Conservation (phyloP, 2,797 vertebrate species). For the Perodicticus potto region DNA sequence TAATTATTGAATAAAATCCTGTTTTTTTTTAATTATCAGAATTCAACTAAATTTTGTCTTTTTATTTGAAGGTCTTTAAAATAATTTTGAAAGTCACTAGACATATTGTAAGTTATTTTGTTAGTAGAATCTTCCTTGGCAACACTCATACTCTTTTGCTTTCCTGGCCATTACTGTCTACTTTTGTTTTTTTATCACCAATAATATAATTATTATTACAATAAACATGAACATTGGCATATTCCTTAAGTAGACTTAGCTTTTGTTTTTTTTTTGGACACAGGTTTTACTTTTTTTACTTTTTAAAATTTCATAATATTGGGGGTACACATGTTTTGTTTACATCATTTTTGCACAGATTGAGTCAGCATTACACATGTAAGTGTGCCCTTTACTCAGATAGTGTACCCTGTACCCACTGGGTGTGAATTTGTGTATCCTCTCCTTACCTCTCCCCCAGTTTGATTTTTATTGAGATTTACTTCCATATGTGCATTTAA, state of each 20-base stretch:
- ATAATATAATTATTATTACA: not conserved
- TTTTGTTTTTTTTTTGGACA: not conserved
- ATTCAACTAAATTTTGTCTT: constrained; percentile 20
- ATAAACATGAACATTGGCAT: not conserved
- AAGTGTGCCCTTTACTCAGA: no score
- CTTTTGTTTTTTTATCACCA: constrained; percentile 28
- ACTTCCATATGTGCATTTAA: no score
- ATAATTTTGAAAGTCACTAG: constrained; percentile 38
- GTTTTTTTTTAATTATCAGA: constrained; percentile 20
- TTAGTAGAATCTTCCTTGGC: constrained; percentile 29
- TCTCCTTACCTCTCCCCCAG: no score
- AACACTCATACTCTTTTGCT: not conserved
- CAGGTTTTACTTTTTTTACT: no score
- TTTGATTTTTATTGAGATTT: no score
- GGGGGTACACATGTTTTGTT: no score
- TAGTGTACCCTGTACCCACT: no score
- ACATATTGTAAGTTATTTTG: not conserved
- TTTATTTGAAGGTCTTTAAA: constrained; percentile 31
- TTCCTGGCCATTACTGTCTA: not conserved
- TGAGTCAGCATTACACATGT: no score
- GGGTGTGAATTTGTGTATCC: no score
- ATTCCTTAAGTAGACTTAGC: not conserved
- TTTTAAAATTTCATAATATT: no score
- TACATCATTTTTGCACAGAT: no score
- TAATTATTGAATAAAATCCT: constrained; percentile 19